phyloP scores from a whole-genome alignment of 2,113 vertebrate genomes.

The Corapipo altera region DNA sequence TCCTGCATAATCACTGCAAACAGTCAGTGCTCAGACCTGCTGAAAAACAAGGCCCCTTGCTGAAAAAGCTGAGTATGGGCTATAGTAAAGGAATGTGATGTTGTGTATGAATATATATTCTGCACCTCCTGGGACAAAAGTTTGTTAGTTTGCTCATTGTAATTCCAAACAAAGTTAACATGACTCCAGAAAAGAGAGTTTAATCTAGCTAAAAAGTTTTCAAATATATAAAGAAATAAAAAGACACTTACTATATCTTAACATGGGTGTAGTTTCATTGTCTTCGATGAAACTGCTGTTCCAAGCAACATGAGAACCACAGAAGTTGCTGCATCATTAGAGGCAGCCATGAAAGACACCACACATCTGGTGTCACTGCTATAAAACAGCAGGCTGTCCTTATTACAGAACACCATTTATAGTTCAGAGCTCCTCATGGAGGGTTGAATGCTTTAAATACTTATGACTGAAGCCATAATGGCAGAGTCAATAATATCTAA shows the following conservation, averaged over 20 bases:
- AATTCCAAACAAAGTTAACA: neutral
- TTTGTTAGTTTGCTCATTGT: neutral
- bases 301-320: neutral
- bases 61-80: neutral
- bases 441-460: conserved; percentile 58
- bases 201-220: neutral
- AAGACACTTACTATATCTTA: neutral
- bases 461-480: conserved; percentile 17
- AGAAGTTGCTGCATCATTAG: neutral
- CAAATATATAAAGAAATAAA: neutral
- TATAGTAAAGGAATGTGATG: neutral
- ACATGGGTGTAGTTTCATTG: neutral
- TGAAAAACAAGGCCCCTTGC: neutral
- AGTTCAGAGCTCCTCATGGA: conserved; percentile 56
- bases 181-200: neutral
- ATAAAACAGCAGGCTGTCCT: conserved; percentile 17
- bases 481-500: conserved; percentile 43
- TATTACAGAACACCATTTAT: conserved; percentile 45
- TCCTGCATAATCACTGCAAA: neutral
- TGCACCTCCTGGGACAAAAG: neutral
- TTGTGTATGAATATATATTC: neutral
- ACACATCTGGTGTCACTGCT: conserved; percentile 14
- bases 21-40: neutral
- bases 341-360: neutral
- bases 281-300: neutral